A percentile compares a stretch with the other conserved stretches of the same genome.
phyloP scores from a whole-genome alignment of 2,113 vertebrate genomes.

The Oenanthe oenanthe region DNA sequence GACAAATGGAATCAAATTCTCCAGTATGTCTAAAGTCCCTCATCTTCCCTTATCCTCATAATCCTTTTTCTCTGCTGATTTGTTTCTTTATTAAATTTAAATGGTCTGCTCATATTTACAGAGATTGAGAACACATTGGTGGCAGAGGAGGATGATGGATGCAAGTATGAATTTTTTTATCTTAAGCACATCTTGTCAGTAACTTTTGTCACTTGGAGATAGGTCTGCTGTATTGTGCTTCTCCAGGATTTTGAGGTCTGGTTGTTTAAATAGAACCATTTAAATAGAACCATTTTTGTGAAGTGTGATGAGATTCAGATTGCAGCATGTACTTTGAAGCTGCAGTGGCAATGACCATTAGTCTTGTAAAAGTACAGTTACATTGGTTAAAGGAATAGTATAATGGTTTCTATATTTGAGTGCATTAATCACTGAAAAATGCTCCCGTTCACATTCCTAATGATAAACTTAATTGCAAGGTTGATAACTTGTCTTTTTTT shows the following conservation, averaged over 20 bases:
- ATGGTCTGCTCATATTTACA: background rate
- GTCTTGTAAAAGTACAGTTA: background rate
- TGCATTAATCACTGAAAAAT: background rate
- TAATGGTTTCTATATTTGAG: constrained; percentile 39
- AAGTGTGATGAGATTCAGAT: background rate
- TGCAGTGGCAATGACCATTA: background rate
- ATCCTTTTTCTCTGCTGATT: background rate
- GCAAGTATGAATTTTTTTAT: background rate
- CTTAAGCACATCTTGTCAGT: background rate
- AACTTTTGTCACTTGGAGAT: background rate
- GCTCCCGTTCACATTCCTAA: background rate
- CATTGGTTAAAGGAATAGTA: background rate
- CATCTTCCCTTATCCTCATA: background rate
- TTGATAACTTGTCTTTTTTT: background rate
- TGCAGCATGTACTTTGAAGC: background rate
- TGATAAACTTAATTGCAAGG: constrained; percentile 36
- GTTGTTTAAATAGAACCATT: background rate
- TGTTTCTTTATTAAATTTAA: background rate
- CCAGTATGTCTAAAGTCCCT: background rate
- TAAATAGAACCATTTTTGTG: background rate
- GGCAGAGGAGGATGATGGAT: too few relatives aligned
- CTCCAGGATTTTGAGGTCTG: background rate
- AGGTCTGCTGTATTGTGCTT: background rate
- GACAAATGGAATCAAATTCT: background rate
- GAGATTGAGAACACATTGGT: background rate